Percentiles rank a stretch among this genome's conserved stretches.
Conservation (phyloP, 2,113 vertebrate species). For the Cacatua alba region DNA sequence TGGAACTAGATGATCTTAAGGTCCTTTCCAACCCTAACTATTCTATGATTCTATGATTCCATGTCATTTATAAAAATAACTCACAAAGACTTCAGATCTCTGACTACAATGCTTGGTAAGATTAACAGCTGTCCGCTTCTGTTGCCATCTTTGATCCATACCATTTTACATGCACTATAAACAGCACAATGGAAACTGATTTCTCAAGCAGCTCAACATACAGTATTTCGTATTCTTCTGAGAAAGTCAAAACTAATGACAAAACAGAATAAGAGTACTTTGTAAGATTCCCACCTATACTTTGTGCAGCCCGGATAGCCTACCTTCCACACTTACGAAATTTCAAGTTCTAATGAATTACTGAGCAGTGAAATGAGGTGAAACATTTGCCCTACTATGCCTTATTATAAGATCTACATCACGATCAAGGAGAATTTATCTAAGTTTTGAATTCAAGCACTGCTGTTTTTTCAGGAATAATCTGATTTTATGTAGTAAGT, state of each 20-base stretch:
- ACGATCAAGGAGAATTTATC: not conserved
- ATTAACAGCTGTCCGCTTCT: constrained; percentile 55
- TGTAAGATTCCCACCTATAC: constrained; percentile 34
- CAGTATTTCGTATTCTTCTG: constrained; percentile 5
- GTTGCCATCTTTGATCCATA: constrained; percentile 56
- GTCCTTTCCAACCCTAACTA: no score
- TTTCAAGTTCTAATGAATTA: not conserved
- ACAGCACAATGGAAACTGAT: constrained; percentile 51
- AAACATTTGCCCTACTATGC: not conserved
- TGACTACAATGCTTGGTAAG: constrained; percentile 35
- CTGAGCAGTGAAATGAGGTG: not conserved
- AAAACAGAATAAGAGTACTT: constrained; percentile 56
- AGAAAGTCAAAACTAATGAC: constrained; percentile 56
- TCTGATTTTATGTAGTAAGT: not conserved
- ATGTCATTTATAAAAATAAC: constrained; percentile 59
- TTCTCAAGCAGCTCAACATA: constrained; percentile 54
- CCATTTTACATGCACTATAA: constrained; percentile 58
- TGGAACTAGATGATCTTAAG: no score
- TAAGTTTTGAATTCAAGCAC: not conserved
- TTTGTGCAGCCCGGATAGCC: not conserved
- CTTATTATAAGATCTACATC: not conserved
- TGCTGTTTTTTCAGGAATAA: not conserved
- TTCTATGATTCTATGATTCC: no score
- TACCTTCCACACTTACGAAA: not conserved
- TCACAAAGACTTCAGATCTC: constrained; percentile 63